Evolutionary conservation across 53 echinoderm and acorn worm species (phyloP).

Genomic region (Stichopus horrens): DNA sequence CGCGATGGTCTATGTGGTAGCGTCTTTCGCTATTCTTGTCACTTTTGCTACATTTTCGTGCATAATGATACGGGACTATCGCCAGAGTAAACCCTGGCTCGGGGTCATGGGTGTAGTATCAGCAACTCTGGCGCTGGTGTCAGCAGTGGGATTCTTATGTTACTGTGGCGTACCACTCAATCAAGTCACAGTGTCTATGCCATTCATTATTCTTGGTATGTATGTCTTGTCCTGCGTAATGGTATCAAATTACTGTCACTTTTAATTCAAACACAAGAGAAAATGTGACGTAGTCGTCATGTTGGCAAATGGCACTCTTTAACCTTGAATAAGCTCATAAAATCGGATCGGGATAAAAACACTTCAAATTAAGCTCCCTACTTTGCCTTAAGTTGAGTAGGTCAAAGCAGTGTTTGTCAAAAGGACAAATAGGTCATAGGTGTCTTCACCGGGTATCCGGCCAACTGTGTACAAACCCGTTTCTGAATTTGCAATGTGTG

Average conservation of each 20-base stretch:
- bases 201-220: slow-evolving; percentile 72
- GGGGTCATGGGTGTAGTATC: slow-evolving; percentile 61
- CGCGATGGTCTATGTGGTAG: slow-evolving; percentile 58
- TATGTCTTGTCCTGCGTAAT: neutral
- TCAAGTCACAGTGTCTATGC: slow-evolving; percentile 67
- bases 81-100: slow-evolving; percentile 73
- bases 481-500: too few relatives aligned
- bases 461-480: too few relatives aligned
- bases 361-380: too few relatives aligned
- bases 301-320: too few relatives aligned
- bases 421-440: too few relatives aligned
- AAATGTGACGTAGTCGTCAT: too few relatives aligned
- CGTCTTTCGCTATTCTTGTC: slow-evolving; percentile 63
- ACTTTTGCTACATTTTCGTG: slow-evolving; percentile 66
- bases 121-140: slow-evolving; percentile 61
- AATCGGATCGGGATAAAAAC: too few relatives aligned
- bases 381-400: too few relatives aligned
- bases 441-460: too few relatives aligned
- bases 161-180: slow-evolving; percentile 63
- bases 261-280: too few relatives aligned
- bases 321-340: too few relatives aligned
- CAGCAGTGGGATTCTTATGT: slow-evolving; percentile 61
- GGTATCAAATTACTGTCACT: neutral
- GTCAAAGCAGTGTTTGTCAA: too few relatives aligned
- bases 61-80: slow-evolving; percentile 80